phyloP scores from a whole-genome alignment of 2,797 vertebrate genomes.

The Anisognathus igniventris region DNA sequence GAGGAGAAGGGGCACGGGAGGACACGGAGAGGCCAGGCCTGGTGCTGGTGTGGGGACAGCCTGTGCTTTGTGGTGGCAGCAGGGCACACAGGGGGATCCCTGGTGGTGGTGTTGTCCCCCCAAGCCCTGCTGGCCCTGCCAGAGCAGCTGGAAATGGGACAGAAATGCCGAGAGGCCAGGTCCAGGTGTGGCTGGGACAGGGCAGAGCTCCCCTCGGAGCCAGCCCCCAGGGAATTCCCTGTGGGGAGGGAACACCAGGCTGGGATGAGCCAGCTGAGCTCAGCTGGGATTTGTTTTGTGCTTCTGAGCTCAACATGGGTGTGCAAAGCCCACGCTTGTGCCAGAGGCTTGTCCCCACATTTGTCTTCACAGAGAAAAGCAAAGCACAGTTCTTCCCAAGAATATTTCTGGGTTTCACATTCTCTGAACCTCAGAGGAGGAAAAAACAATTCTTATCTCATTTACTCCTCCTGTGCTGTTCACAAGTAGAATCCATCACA shows the following conservation, averaged over 20 bases:
- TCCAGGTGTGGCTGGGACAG: neutral
- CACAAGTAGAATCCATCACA: too few relatives aligned
- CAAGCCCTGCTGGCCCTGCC: neutral
- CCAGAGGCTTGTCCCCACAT: too few relatives aligned
- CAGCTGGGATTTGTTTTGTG: neutral
- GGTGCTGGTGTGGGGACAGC: neutral
- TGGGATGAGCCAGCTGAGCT: neutral
- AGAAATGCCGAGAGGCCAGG: fast-evolving
- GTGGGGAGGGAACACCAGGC: neutral
- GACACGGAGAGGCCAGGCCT: fast-evolving
- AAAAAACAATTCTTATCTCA: too few relatives aligned
- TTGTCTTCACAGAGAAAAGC: too few relatives aligned
- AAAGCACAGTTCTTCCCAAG: too few relatives aligned
- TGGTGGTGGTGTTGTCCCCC: fast-evolving
- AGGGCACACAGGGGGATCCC: fast-evolving
- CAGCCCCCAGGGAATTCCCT: neutral
- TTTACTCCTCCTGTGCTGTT: too few relatives aligned
- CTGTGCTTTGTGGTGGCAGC: fast-evolving
- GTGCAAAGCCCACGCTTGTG: fast-evolving
- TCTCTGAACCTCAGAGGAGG: too few relatives aligned
- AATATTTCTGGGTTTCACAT: too few relatives aligned
- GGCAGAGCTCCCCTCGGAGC: neutral
- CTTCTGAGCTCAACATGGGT: fast-evolving
- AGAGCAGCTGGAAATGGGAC: fast-evolving
- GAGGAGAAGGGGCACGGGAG: neutral